A percentile compares a stretch with the other conserved stretches of the same genome.
These are phyloP conservation scores for Chascanopsetta lugubris DNA, from an alignment of 2,113 vertebrate species.

Conservation along the genomic window DNA sequence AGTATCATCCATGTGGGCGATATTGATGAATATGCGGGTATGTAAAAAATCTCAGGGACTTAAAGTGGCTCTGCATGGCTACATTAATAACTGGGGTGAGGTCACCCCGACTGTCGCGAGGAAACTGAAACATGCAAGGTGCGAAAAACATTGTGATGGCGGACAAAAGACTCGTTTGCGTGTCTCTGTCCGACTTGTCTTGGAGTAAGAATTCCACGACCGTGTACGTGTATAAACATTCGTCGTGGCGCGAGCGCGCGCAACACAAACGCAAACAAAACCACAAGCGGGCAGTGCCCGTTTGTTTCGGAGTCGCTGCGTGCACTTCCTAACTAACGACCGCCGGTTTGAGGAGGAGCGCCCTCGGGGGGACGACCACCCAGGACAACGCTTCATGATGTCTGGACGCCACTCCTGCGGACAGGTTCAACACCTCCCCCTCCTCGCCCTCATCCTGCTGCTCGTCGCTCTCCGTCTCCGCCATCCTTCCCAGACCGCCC, in stretches of 20 bases:
- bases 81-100: neutral
- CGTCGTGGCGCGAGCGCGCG: neutral
- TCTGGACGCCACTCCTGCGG: conserved; percentile 68
- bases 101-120: neutral
- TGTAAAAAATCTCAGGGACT: neutral
- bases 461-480: conserved; percentile 47
- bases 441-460: conserved; percentile 72
- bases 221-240: conserved; percentile 6
- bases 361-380: conserved; percentile 90
- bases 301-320: neutral
- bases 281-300: conserved; percentile 1
- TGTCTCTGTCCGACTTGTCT: neutral
- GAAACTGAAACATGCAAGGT: neutral
- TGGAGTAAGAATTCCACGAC: neutral
- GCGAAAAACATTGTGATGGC: neutral
- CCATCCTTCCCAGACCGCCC: conserved; percentile 48
- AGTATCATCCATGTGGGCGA: too few relatives aligned
- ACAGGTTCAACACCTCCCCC: conserved; percentile 86
- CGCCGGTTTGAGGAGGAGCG: conserved; percentile 88
- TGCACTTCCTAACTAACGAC: conserved; percentile 81
- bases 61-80: neutral
- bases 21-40: neutral
- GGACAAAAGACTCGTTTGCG: neutral
- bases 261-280: neutral
- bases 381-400: conserved; percentile 79